Percentiles rank a stretch among this genome's conserved stretches.
Conservation (phyloP, 2,888 invertebrate genomes). For the Amphipyra tragopoginis region DNA sequence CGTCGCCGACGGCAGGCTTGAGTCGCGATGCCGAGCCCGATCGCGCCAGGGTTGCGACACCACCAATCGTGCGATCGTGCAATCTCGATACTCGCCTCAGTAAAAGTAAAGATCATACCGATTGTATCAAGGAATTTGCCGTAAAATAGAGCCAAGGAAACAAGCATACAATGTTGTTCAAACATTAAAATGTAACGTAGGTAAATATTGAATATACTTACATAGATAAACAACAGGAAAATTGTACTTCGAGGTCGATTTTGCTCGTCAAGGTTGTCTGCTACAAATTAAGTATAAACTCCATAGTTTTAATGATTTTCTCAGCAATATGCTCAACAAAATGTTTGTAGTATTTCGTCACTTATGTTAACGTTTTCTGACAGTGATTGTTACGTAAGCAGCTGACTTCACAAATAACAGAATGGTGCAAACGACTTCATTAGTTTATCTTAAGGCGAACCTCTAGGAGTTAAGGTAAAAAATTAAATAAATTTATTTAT, state of each 20-base stretch:
- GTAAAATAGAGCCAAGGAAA: constrained; percentile 29
- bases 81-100: constrained; percentile 47
- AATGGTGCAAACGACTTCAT: constrained; percentile 29
- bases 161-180: constrained; percentile 32
- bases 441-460: constrained; percentile 21
- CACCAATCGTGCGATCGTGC: constrained; percentile 46
- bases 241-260: constrained; percentile 51
- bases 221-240: constrained; percentile 54
- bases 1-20: constrained; percentile 75
- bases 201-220: constrained; percentile 42
- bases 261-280: constrained; percentile 46
- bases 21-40: constrained; percentile 45
- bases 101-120: constrained; percentile 51
- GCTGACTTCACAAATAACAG: constrained; percentile 38
- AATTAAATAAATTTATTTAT: too few relatives aligned
- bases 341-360: constrained; percentile 35
- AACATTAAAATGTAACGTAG: constrained; percentile 27
- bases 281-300: constrained; percentile 34
- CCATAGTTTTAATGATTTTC: constrained; percentile 14
- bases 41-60: constrained; percentile 66
- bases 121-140: constrained; percentile 32
- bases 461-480: too few relatives aligned
- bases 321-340: constrained; percentile 2
- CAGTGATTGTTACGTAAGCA: constrained; percentile 33
- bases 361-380: constrained; percentile 28